Evolutionary conservation across 2,797 vertebrate genomes (phyloP), one percentile per base, ranked within the genome.

Genomic region (Dendrocincla fuliginosa): DNA sequence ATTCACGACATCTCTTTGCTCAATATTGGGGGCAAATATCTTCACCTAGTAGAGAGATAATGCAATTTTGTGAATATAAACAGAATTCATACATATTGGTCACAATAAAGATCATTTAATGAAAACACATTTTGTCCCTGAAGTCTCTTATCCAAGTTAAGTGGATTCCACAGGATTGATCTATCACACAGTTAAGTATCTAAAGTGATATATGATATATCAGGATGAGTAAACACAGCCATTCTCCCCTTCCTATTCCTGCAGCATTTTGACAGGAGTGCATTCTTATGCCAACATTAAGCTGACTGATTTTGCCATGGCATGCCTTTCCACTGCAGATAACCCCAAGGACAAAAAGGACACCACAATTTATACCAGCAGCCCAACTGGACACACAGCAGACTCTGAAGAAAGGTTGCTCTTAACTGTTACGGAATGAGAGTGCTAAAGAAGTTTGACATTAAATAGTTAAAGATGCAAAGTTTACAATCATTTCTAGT

Each of bases 1-100:
- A 94, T 98, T 96, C 53, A 99, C 88, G 53, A 98, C 98, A 59
- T 99, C 98, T 97, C 98, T 99, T 98, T 99, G 99, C 37, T 99
- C 97, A 10, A 98, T 96, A 96, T 98, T 97, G n/a, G 98, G 98
- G 22, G 98, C 98, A 92, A 98, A 98, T 97, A 98, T 98, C 95
- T 98, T 98, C 20, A 98, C 98, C 98, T 99, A 96, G 73, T 92
- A 95, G 55, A 95, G 63, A 95, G 56, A 92, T 16, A 16, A 91
- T 73, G 25, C 7, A 55, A 81, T 78, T 75, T 67, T 82, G 60
- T 87, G 49, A 67, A 55, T 3, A 17, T 10, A 91, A 87, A 64
- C 39, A 69, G 56, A 90, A 83, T 17, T 52, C 52, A 73, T 16
- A 46, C 2, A 9, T 23, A 41, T 15, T 61, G n/a, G 13, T 67